Evolutionary conservation across 92 coral and sea anemone genomes (phyloP).

Genomic region (Heteractis magnifica): DNA sequence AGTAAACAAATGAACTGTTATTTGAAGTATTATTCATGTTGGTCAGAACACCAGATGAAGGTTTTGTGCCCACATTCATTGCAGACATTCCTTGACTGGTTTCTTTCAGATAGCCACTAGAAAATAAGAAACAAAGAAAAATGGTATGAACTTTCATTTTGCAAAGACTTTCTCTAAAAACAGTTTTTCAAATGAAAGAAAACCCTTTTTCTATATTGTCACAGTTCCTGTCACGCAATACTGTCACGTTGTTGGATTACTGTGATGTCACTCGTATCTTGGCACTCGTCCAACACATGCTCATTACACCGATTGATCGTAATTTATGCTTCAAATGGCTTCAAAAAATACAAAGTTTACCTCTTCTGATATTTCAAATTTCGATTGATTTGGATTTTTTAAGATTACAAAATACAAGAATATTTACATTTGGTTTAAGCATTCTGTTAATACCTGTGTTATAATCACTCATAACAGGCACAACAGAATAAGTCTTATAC

Average conservation of each 20-base stretch:
- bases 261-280: not conserved
- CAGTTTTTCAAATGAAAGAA: not conserved
- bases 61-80: not conserved
- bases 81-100: not conserved
- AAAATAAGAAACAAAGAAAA: not conserved
- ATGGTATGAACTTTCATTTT: not conserved
- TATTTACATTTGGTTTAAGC: no score
- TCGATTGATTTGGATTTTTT: not conserved
- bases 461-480: no score
- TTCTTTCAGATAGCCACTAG: not conserved
- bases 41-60: not conserved
- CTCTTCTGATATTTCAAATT: not conserved
- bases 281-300: not conserved
- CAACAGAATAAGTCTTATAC: no score
- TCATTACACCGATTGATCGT: not conserved
- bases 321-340: not conserved
- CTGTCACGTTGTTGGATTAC: not conserved
- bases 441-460: no score
- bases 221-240: not conserved
- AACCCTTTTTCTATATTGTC: not conserved
- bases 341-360: not conserved
- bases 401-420: no score
- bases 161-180: not conserved
- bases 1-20: not conserved
- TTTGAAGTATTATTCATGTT: not conserved